Evolutionary conservation across 2,797 vertebrate species (phyloP), one percentile per base, ranked within the genome.

Genomic region (Perodicticus potto): DNA sequence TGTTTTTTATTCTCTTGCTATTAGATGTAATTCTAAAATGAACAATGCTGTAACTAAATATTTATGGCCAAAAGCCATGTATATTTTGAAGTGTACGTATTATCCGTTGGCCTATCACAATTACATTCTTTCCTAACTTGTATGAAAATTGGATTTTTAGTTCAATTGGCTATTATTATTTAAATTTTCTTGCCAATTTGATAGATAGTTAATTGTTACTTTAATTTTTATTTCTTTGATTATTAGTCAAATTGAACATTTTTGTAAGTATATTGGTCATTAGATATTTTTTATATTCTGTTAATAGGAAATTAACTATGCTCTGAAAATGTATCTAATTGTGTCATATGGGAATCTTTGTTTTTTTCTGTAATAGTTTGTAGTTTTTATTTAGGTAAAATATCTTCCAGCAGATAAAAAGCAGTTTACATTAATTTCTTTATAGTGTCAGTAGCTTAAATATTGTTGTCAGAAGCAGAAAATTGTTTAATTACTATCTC

Each of bases 401-500:
- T 73, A 40, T 89, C 53, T 89, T 95, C 25, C 59, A 85, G 74
- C 29, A 89, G 70, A 95, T 91, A 80, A 86, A 94, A 89, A 95
- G 86, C 84, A 91, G 55, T 72, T 97, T 70, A 63, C 95, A 88
- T 94, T 96, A 94, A 95, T 96, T 97, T 97, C 80, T 93, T 92
- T 89, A 95, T 95, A 93, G 89, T 96, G 91, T 91, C 45, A 81
- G 70, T 89, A 95, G 83, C 45, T 97, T 96, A 93, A 96, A 96
- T 97, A 97, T 96, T 97, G 78, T 97, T 97, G 86, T 96, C 86
- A 95, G 27, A 95, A 96, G 89, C 86, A 27, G 91, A 95, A 91
- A 93, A 94, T 82, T 95, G 83, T 97, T 97, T 97, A 97, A 97
- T 97, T 96, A 97, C 88, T 49, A 2, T 93, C 87, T 97, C 78